Conservation (phyloP, 2,113 vertebrate species). For the Apteryx mantelli region DNA sequence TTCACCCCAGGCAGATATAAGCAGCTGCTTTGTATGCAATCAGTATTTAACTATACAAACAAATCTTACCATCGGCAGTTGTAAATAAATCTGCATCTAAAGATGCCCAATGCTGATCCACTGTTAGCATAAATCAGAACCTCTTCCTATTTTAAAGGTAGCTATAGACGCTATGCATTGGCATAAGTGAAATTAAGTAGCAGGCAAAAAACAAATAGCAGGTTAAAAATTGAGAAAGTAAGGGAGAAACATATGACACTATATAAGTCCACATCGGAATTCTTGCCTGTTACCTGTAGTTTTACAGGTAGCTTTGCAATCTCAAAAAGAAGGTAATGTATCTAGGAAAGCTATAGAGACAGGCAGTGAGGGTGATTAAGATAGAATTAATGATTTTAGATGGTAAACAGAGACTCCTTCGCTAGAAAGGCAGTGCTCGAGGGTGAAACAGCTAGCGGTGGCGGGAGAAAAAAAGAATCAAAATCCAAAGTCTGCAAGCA, state of each 20-base stretch:
- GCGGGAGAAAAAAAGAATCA: background rate
- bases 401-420: background rate
- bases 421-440: background rate
- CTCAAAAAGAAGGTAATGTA: background rate
- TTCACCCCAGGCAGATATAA: background rate
- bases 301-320: background rate
- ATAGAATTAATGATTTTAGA: background rate
- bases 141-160: background rate
- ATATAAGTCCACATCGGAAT: background rate
- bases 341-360: background rate
- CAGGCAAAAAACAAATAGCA: background rate
- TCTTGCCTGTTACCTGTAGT: background rate
- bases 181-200: background rate
- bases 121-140: background rate
- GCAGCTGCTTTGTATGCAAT: conserved; percentile 4
- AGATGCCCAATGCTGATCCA: background rate
- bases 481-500: background rate
- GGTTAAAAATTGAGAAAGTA: background rate
- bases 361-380: background rate
- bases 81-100: background rate
- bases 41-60: conserved; percentile 4
- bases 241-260: background rate
- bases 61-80: background rate
- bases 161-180: background rate
- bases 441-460: background rate